Conservation (phyloP, 2,888 invertebrate species). For the Listrodromus nycthemerus region DNA sequence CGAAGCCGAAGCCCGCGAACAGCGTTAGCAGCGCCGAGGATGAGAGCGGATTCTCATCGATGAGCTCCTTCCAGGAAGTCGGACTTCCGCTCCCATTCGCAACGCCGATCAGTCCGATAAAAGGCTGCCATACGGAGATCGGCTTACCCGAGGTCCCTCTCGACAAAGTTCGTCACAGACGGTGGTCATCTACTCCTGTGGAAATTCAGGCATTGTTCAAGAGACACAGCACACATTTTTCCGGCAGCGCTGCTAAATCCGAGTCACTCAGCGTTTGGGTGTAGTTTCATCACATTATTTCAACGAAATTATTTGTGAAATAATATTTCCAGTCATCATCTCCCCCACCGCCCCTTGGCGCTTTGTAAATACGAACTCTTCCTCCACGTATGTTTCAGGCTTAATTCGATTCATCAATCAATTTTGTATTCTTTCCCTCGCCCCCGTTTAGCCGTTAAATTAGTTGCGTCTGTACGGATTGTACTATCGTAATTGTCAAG, state of each 20-base stretch:
- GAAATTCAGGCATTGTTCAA: constrained; percentile 80
- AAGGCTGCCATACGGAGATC: constrained; percentile 81
- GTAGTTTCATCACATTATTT: constrained; percentile 48
- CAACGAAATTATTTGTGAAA: neutral
- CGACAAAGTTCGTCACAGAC: constrained; percentile 78
- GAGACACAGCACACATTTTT: constrained; percentile 78
- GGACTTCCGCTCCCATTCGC: constrained; percentile 86
- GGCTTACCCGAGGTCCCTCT: constrained; percentile 81
- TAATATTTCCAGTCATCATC: constrained; percentile 8
- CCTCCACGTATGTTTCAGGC: constrained; percentile 14
- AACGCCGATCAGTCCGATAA: constrained; percentile 73
- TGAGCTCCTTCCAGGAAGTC: constrained; percentile 93
- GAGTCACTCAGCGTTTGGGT: constrained; percentile 83
- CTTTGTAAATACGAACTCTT: constrained; percentile 44
- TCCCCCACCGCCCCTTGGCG: constrained; percentile 2
- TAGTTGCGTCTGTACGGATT: neutral
- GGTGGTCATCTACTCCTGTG: constrained; percentile 82
- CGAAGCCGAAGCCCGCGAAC: constrained; percentile 75
- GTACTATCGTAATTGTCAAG: neutral
- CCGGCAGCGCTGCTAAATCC: constrained; percentile 72
- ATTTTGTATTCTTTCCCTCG: constrained; percentile 19
- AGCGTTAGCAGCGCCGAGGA: constrained; percentile 87
- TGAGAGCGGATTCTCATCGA: constrained; percentile 94
- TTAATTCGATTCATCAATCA: constrained; percentile 40
- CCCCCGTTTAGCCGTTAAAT: neutral